A percentile compares a stretch with the other conserved stretches of the same genome.
Evolutionary conservation across 2,113 vertebrate species (phyloP).

Genomic region (Plectropomus leopardus): DNA sequence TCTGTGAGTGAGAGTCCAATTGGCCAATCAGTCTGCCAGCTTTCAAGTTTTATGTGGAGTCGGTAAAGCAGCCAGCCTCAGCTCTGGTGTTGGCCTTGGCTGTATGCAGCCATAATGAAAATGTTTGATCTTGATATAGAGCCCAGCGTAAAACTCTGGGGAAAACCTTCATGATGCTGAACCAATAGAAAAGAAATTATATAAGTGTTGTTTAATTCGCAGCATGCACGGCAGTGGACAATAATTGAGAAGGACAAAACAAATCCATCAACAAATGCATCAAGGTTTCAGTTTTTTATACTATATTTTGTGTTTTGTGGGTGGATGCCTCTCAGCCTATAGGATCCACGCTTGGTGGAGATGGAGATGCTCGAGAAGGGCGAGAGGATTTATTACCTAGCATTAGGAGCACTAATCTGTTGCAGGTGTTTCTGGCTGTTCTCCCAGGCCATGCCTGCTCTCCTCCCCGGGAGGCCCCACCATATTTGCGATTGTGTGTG

Average conservation of each 20-base stretch:
- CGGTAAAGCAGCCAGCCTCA: conserved; percentile 42
- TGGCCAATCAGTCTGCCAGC: conserved; percentile 44
- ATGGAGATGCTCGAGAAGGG: conserved; percentile 76
- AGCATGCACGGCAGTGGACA: neutral
- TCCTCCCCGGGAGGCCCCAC: conserved; percentile 78
- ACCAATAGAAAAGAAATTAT: conserved; percentile 5
- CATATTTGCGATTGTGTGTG: conserved; percentile 59
- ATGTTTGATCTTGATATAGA: conserved; percentile 66
- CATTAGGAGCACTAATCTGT: conserved; percentile 88
- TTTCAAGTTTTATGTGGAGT: conserved; percentile 61
- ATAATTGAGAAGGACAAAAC: neutral
- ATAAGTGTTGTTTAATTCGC: conserved; percentile 11
- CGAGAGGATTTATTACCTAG: conserved; percentile 85
- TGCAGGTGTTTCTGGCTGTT: conserved; percentile 88
- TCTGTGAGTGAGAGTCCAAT: conserved; percentile 21
- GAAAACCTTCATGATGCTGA: conserved; percentile 22
- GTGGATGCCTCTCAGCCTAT: conserved; percentile 48
- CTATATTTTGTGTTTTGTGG: conserved; percentile 26
- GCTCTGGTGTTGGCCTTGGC: conserved; percentile 46
- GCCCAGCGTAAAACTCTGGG: conserved; percentile 2
- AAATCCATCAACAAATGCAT: conserved; percentile 16
- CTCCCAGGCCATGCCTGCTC: conserved; percentile 73
- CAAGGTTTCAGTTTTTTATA: conserved; percentile 4
- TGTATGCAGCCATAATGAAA: conserved; percentile 55
- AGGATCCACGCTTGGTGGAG: conserved; percentile 51